Conservation (phyloP, 2,888 invertebrate species). For the Conomelus anceps region DNA sequence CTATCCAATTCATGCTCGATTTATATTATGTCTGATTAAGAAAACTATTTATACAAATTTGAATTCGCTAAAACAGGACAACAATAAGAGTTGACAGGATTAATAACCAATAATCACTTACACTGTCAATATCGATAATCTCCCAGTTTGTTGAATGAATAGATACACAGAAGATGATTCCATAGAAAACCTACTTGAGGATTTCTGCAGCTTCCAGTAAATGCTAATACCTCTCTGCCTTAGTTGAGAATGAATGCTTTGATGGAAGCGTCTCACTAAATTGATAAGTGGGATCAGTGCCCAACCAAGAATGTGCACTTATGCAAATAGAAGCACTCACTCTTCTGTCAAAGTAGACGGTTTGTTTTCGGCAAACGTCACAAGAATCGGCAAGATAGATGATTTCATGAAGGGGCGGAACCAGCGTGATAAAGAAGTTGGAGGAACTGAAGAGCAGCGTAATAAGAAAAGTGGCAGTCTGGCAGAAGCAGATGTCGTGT, state of each 20-base stretch:
- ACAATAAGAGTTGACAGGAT: too few species aligned
- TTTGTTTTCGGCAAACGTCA: neutral
- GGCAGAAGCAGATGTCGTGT: constrained; percentile 6
- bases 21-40: too few species aligned
- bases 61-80: too few species aligned
- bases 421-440: neutral
- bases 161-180: too few species aligned
- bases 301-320: neutral
- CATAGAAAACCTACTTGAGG: too few species aligned
- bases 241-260: neutral
- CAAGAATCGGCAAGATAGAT: neutral
- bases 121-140: neutral
- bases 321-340: neutral
- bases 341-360: neutral
- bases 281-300: neutral
- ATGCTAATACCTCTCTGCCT: neutral
- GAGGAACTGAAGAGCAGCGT: neutral
- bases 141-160: neutral
- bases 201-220: neutral
- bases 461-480: neutral
- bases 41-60: too few species aligned
- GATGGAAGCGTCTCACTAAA: neutral
- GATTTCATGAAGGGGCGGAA: neutral
- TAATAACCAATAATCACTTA: neutral
- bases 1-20: too few species aligned